Base-by-base conservation (phyloP, 2,888 invertebrate species). In the Meteorus colon region DNA sequence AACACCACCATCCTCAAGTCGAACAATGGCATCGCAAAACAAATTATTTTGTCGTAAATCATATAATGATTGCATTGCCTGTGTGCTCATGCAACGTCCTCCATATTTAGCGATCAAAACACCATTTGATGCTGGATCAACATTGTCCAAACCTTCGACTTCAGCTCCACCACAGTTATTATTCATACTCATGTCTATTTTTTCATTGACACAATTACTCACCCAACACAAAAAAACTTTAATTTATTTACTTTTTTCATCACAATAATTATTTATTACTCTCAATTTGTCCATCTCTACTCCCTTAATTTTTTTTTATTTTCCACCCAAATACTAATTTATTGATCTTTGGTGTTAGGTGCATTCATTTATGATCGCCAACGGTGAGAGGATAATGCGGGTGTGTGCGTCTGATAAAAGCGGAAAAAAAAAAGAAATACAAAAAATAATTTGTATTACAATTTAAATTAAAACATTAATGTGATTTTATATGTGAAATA, bases 21-120 rank as follows among this genome's bases (percentile, higher is more conserved):
- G 92, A 82, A 97, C 92, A 55, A 94, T 93, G 5, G 97, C 97
- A 90, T 97, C 97, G 90, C 97, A 97, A 62, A 97, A 93, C 84
- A 96, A 93, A 87, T 96, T 95, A 85, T 94, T 94, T 87, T 95
- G 93, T 85, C 95, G 93, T 84, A 97, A 92, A 84, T 97, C 96
- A 90, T 95, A 95, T 79, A 97, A 92, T 79, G 95, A 94, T 88
- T 95, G 94, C 93, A 96, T 94, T 48, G 96, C 95, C 86, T 96
- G 94, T 84, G 94, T 93, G 90, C 96, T 96, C 92, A 96, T 94
- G 86, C 94, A 94, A 86, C 94, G 92, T 84, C 93, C 94, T 63
- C 89, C 89, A 74, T 85, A 89, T 76, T 90, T 86, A 76, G 87
- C 87, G 73, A 90, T 86, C n/a, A 84, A 80, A 70, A 37, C 24